Evolutionary conservation across 2,888 invertebrate species (phyloP).

Genomic region (Tetrapedia diversipes): DNA sequence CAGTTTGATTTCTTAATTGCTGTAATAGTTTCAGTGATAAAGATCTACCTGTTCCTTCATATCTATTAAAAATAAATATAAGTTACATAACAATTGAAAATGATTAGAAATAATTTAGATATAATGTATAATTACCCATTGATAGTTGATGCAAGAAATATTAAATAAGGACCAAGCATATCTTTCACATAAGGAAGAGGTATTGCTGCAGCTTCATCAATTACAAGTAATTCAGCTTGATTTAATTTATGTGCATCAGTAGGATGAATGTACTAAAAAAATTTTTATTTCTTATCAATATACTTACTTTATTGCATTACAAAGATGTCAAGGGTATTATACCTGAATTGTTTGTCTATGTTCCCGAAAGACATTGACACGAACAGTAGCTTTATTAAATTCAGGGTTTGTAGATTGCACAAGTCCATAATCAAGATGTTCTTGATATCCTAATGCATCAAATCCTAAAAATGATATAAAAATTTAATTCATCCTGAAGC

Average conservation of each 20-base stretch:
- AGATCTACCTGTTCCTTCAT: slow-evolving; percentile 98
- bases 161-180: slow-evolving; percentile 94
- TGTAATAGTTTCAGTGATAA: slow-evolving; percentile 97
- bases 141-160: slow-evolving; percentile 98
- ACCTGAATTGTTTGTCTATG: slow-evolving; percentile 97
- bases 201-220: slow-evolving; percentile 99
- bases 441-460: slow-evolving; percentile 96
- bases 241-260: slow-evolving; percentile 93
- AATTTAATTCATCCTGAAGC: slow-evolving; percentile 6
- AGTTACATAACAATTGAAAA: not conserved
- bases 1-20: slow-evolving; percentile 89
- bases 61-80: slow-evolving; percentile 82
- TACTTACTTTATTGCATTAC: not conserved
- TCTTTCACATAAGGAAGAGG: slow-evolving; percentile 96
- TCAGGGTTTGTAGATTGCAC: slow-evolving; percentile 97
- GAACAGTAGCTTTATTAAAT: slow-evolving; percentile 97
- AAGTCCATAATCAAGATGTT: slow-evolving; percentile 97
- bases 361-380: slow-evolving; percentile 95
- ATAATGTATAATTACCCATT: slow-evolving; percentile 87
- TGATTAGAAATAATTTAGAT: not conserved
- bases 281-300: slow-evolving; percentile 1
- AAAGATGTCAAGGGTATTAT: not conserved
- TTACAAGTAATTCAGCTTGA: slow-evolving; percentile 97
- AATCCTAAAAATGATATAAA: slow-evolving; percentile 85
- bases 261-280: slow-evolving; percentile 94